These are phyloP conservation scores for Chondrosia reniformis DNA, from an alignment of 37 sponge, comb jelly and placozoan species.

Conservation along the genomic window DNA sequence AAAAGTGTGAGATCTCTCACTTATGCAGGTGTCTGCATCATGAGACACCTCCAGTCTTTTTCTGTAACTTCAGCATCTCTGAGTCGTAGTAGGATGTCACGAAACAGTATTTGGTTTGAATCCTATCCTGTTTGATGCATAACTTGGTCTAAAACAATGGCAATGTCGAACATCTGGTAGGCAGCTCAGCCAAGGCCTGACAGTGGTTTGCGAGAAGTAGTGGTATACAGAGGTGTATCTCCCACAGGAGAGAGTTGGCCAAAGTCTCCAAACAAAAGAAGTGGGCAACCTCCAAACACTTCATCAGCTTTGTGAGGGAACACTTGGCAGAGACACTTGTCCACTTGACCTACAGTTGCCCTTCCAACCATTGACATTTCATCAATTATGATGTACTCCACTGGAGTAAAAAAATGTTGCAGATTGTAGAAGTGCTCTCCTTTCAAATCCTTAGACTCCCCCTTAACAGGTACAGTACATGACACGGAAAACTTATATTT, in stretches of 20 bases:
- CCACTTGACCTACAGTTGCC: background rate
- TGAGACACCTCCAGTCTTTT: slow-evolving; percentile 32
- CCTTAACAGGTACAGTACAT: no score
- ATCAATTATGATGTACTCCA: background rate
- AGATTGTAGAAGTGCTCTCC: background rate
- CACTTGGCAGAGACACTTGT: background rate
- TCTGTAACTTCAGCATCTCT: slow-evolving; percentile 36
- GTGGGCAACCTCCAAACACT: background rate
- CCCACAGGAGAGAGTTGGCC: slow-evolving; percentile 15
- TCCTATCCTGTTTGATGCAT: slow-evolving; percentile 42
- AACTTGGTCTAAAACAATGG: slow-evolving; percentile 19
- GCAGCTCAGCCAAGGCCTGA: slow-evolving; percentile 18
- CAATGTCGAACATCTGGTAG: slow-evolving; percentile 29
- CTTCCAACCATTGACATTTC: background rate
- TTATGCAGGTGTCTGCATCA: slow-evolving; percentile 21
- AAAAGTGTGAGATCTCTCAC: slow-evolving; percentile 9
- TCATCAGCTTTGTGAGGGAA: background rate
- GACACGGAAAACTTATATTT: no score
- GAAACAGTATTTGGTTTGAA: slow-evolving; percentile 30
- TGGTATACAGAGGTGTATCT: slow-evolving; percentile 17
- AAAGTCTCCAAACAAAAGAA: background rate
- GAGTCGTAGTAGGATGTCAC: slow-evolving; percentile 31
- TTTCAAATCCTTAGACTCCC: background rate
- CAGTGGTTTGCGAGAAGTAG: background rate
- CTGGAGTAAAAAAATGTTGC: background rate